These are phyloP conservation scores for Mus spicilegus DNA, from an alignment of 2,113 vertebrate genomes.

Conservation along the genomic window DNA sequence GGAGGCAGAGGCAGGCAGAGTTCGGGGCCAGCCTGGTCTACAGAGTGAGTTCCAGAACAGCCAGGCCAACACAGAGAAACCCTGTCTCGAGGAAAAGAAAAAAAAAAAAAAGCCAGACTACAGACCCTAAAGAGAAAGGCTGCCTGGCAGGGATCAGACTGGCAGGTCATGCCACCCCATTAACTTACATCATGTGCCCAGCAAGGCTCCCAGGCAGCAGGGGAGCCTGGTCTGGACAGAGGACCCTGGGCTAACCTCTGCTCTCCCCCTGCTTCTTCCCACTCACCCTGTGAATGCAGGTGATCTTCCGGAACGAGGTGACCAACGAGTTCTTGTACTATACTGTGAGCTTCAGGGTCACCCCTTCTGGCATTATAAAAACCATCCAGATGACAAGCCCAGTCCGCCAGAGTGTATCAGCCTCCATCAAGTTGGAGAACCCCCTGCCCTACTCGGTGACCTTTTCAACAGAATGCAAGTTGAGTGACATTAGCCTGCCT, in stretches of 20 bases:
- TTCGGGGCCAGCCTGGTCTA: too few relatives aligned
- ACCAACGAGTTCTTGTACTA: conserved; percentile 92
- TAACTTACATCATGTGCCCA: neutral
- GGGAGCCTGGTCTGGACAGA: neutral
- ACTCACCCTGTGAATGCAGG: conserved; percentile 81
- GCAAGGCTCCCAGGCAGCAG: neutral
- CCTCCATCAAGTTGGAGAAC: conserved; percentile 89
- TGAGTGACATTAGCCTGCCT: conserved; percentile 87
- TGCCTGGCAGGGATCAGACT: neutral
- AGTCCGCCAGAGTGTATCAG: conserved; percentile 85
- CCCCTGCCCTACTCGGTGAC: conserved; percentile 85
- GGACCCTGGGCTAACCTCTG: neutral
- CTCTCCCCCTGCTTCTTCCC: neutral
- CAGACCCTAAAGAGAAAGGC: neutral
- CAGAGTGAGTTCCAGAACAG: too few relatives aligned
- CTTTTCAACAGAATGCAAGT: conserved; percentile 89
- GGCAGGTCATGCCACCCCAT: neutral
- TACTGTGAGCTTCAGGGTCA: conserved; percentile 88
- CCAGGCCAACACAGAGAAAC: too few relatives aligned
- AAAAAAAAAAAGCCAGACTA: neutral
- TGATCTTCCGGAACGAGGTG: conserved; percentile 90
- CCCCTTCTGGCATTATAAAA: conserved; percentile 84
- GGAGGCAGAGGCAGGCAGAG: too few relatives aligned
- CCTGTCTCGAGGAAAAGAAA: too few relatives aligned
- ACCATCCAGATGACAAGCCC: conserved; percentile 86